Percentiles rank a stretch among this genome's conserved stretches.
phyloP scores from a whole-genome alignment of 1,140 invertebrate genomes.

The Brachionus rubens region DNA sequence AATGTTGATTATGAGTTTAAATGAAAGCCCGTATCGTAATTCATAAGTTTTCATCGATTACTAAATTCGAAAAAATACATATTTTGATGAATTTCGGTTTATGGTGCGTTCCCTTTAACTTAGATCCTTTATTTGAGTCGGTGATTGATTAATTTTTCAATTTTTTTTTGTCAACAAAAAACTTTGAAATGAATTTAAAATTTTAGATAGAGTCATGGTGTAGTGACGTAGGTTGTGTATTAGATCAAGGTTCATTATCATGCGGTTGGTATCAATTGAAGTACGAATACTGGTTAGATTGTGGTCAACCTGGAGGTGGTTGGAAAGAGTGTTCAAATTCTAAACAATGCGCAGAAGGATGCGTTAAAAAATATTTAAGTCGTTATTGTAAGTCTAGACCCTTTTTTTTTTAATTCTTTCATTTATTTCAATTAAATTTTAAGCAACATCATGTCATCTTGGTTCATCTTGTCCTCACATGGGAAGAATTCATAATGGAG shows the following conservation, averaged over 20 bases:
- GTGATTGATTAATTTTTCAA: too few species aligned
- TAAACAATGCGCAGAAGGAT: conserved; percentile 48
- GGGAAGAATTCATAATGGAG: conserved; percentile 49
- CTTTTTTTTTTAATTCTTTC: background rate
- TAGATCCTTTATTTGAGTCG: too few species aligned
- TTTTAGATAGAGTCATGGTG: conserved; percentile 51
- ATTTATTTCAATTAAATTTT: too few species aligned
- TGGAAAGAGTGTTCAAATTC: conserved; percentile 47
- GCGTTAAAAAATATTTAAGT: conserved; percentile 48
- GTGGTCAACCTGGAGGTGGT: conserved; percentile 43
- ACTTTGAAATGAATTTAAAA: background rate
- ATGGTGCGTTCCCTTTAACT: too few species aligned
- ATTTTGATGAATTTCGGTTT: too few species aligned
- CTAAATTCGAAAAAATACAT: too few species aligned
- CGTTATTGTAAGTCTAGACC: conserved; percentile 44
- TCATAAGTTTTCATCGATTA: too few species aligned
- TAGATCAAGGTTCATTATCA: conserved; percentile 49
- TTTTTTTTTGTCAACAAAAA: too few species aligned
- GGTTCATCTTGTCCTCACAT: conserved; percentile 47
- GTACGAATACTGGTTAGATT: conserved; percentile 43
- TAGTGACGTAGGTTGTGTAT: conserved; percentile 51
- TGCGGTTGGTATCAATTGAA: conserved; percentile 46
- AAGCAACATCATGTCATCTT: conserved; percentile 9
- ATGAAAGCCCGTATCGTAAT: too few species aligned
- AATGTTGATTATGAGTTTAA: too few species aligned